Conservation (phyloP, 1,140 invertebrate species). For the Pomacea maculata region DNA sequence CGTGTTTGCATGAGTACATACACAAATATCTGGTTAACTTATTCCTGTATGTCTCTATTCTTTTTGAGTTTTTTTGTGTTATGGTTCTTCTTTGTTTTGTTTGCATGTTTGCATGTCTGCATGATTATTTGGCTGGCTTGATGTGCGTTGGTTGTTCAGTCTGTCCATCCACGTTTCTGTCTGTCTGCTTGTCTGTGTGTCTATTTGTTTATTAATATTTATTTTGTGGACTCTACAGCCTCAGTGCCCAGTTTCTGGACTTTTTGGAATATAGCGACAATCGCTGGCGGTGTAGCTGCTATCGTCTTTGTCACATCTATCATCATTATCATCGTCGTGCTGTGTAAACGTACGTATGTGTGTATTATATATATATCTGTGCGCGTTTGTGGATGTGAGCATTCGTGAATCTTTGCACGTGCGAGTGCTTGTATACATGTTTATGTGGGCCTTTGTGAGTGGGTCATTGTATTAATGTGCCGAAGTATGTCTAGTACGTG, state of each 20-base stretch:
- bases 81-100: no score
- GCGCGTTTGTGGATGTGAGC: not conserved
- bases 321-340: no score
- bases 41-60: not conserved
- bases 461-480: not conserved
- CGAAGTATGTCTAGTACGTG: not conserved
- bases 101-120: no score
- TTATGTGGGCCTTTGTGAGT: not conserved
- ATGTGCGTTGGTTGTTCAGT: not conserved
- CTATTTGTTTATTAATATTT: not conserved
- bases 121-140: no score
- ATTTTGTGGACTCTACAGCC: not conserved
- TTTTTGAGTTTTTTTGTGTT: no score
- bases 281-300: no score
- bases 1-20: not conserved
- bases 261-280: no score
- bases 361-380: no score
- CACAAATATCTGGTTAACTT: not conserved
- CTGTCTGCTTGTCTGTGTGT: not conserved
- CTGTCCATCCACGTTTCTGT: not conserved
- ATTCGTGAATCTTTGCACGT: not conserved
- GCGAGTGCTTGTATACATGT: not conserved
- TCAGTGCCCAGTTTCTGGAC: no score
- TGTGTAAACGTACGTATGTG: no score
- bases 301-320: no score